These are phyloP conservation scores for Fringilla coelebs DNA, from an alignment of 2,797 vertebrate species.

Conservation along the genomic window DNA sequence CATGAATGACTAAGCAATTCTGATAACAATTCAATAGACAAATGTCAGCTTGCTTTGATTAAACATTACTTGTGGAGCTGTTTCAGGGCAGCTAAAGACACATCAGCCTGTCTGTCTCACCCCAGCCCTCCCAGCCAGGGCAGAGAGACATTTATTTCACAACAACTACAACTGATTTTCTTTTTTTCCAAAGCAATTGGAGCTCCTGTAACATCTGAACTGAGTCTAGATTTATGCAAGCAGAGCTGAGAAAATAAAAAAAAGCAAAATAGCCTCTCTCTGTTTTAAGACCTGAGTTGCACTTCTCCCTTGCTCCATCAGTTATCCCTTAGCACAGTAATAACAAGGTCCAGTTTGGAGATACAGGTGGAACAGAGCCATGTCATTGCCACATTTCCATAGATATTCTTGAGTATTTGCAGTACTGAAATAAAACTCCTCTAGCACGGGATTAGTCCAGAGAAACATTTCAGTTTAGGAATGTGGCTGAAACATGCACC, in stretches of 20 bases:
- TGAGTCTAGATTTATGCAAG: constrained; percentile 33
- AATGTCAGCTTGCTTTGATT: constrained; percentile 60
- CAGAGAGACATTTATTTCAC: constrained; percentile 11
- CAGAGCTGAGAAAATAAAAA: background rate
- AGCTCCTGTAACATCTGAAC: background rate
- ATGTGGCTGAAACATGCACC: background rate
- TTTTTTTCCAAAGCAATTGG: background rate
- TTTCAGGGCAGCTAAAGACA: constrained; percentile 6
- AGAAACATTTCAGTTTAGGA: background rate
- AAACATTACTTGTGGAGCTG: constrained; percentile 42
- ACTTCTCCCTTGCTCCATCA: constrained; percentile 15
- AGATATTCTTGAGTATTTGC: background rate
- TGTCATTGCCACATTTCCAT: constrained; percentile 39
- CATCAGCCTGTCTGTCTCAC: background rate
- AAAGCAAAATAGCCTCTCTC: background rate
- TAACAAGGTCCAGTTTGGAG: background rate
- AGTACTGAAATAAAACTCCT: constrained; percentile 17
- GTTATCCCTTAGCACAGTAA: constrained; percentile 21
- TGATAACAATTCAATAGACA: constrained; percentile 65
- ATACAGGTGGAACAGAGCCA: constrained; percentile 12
- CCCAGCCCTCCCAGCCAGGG: background rate
- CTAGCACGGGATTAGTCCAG: background rate
- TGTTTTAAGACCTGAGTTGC: constrained; percentile 18
- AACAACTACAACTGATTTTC: background rate
- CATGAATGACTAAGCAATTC: constrained; percentile 60